Conservation (phyloP, 2,888 invertebrate genomes). For the Danaus chrysippus region DNA sequence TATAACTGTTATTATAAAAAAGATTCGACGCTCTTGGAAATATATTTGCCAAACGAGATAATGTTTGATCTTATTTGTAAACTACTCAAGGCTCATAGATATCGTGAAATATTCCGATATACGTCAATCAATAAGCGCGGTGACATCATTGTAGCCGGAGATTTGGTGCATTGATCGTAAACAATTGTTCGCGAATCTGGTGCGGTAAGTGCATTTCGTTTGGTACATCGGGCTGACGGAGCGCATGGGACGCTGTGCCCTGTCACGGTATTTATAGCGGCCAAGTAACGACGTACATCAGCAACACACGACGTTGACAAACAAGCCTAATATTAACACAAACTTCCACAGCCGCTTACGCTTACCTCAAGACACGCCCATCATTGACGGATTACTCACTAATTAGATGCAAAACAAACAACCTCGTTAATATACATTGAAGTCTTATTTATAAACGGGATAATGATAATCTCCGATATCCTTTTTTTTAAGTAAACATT, state of each 20-base stretch:
- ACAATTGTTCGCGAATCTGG: constrained; percentile 27
- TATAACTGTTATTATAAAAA: too few species aligned
- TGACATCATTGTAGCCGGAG: constrained; percentile 21
- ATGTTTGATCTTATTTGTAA: background rate
- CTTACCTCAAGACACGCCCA: constrained; percentile 13
- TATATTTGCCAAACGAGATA: background rate
- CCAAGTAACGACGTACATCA: constrained; percentile 47
- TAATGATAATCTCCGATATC: too few species aligned
- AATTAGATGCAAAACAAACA: constrained; percentile 6
- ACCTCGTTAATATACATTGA: background rate
- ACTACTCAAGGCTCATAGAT: background rate
- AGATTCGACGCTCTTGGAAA: background rate
- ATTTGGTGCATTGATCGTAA: constrained; percentile 24
- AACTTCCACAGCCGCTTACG: constrained; percentile 29
- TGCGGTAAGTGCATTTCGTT: constrained; percentile 15
- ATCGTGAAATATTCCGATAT: constrained; percentile 17
- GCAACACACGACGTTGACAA: constrained; percentile 65
- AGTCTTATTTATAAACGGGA: too few species aligned
- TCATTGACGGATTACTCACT: constrained; percentile 18
- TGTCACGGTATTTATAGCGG: constrained; percentile 62
- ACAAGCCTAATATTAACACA: constrained; percentile 59
- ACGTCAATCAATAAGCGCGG: constrained; percentile 25
- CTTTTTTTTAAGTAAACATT: too few species aligned
- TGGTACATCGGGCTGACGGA: constrained; percentile 44
- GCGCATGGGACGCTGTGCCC: constrained; percentile 44